Evolutionary conservation across 2,888 invertebrate genomes (phyloP), one percentile per base, ranked within the genome.

Genomic region (Nowickia ferox): DNA sequence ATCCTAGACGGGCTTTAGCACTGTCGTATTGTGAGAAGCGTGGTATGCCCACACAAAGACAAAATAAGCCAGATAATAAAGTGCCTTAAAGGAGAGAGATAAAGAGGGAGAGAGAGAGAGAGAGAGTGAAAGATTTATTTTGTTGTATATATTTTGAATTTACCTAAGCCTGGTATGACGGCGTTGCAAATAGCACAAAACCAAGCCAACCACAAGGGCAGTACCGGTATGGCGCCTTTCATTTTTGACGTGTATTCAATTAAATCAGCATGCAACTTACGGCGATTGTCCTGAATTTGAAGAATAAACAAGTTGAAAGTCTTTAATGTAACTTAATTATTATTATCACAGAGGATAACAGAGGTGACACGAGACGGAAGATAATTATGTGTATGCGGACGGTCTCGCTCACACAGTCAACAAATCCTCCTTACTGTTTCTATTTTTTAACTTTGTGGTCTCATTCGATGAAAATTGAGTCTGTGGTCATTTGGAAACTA

Each of bases 221-320:
- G 94, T 87, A 97, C 96, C 0, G 99, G 98, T 88, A 99, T 97
- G 44, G 98, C 98, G 38, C 96, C 97, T 88, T 97, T 96, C 95
- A 98, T 98, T 90, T 96, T 94, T 1, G 98, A 97, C 84, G 95
- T 95, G 91, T 96, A 96, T 90, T 97, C 97, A 19, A 97, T 96
- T 86, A 97, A 93, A 38, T 96, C 95, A 0, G 95, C 93, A 89
- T 97, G 97, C 87, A 97, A 93, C 91, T 97, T 97, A 75, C 96
- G 95, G 87, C 95, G 95, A 0, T 94, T 95, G 88, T 97, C 97
- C 96, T 97, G 92, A 63, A 46, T 65, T 44, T 17, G 8, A 40
- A 42, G n/a, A 42, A 59, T 40, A 46, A 15, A 6, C 42, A 42
- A 19, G 30, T 57, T 13, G 22, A 57, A 22, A 30, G 9, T 30